A percentile compares a stretch with the other conserved stretches of the same genome.
Evolutionary conservation across 2,888 invertebrate species (phyloP).

Genomic region (Acanthoscelides obtectus): DNA sequence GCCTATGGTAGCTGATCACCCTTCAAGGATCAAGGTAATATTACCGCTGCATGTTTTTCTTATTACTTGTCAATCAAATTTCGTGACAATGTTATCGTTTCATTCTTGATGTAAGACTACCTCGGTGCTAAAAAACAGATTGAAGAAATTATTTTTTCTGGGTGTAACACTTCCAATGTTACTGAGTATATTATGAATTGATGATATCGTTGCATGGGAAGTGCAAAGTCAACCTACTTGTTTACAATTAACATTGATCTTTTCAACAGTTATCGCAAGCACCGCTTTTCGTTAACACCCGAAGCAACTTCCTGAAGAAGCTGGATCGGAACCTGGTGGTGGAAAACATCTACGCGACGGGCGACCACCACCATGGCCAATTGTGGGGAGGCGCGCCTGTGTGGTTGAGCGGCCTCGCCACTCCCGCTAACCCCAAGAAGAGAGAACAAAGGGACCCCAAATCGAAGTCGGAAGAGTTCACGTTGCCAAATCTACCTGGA

Average conservation of each 20-base stretch:
- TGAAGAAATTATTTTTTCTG: too few relatives aligned
- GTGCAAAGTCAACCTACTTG: too few relatives aligned
- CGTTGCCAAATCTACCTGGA: constrained; percentile 59
- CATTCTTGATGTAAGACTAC: too few relatives aligned
- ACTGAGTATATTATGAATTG: too few relatives aligned
- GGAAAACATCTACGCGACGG: constrained; percentile 33
- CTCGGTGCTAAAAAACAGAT: too few relatives aligned
- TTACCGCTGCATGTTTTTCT: too few relatives aligned
- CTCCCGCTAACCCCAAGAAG: constrained; percentile 23
- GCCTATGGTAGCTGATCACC: too few relatives aligned
- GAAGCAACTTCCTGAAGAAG: constrained; percentile 37
- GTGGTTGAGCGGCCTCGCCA: constrained; percentile 31
- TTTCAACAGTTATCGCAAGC: constrained; percentile 24
- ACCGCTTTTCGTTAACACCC: constrained; percentile 33
- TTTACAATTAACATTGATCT: background rate
- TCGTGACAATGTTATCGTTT: too few relatives aligned
- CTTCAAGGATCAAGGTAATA: too few relatives aligned
- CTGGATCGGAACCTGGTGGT: constrained; percentile 32
- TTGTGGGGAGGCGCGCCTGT: constrained; percentile 15
- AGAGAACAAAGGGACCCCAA: constrained; percentile 22
- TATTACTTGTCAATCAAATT: too few relatives aligned
- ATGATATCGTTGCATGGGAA: too few relatives aligned
- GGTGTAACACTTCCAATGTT: too few relatives aligned
- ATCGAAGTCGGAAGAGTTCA: constrained; percentile 49
- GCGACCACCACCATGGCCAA: constrained; percentile 22